Conservation (phyloP, 2,797 vertebrate genomes). For the Passerculus sandwichensis region DNA sequence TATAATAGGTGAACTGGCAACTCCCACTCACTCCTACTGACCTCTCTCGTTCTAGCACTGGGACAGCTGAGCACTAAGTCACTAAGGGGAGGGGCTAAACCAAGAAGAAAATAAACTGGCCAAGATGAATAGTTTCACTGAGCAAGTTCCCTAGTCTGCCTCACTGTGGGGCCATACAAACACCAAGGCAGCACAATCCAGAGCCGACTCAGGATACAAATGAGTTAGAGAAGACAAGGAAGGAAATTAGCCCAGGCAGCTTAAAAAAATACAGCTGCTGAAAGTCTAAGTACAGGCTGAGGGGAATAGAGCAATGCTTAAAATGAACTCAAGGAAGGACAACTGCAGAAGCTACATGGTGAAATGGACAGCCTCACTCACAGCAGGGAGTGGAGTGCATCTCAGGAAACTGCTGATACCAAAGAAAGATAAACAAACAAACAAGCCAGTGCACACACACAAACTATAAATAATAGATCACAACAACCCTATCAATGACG, state of each 20-base stretch:
- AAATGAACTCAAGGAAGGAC: neutral
- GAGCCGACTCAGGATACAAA: neutral
- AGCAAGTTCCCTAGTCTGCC: neutral
- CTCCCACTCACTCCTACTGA: neutral
- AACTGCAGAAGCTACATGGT: neutral
- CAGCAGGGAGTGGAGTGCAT: neutral
- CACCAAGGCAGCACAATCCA: neutral
- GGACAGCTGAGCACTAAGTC: neutral
- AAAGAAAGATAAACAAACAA: neutral
- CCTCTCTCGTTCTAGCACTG: neutral
- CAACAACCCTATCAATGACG: neutral
- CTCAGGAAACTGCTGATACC: neutral
- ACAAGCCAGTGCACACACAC: neutral
- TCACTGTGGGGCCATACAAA: neutral
- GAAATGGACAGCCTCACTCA: neutral
- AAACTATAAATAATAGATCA: neutral
- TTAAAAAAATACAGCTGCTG: neutral
- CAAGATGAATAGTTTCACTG: neutral
- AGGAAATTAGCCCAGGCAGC: neutral
- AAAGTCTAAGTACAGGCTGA: neutral
- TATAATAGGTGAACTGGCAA: neutral
- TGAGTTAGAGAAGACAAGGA: neutral
- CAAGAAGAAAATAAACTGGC: neutral
- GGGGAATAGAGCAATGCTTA: neutral
- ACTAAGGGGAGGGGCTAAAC: neutral